phyloP scores from a whole-genome alignment of 2,797 vertebrate genomes.

The Synaphobranchus kaupii region DNA sequence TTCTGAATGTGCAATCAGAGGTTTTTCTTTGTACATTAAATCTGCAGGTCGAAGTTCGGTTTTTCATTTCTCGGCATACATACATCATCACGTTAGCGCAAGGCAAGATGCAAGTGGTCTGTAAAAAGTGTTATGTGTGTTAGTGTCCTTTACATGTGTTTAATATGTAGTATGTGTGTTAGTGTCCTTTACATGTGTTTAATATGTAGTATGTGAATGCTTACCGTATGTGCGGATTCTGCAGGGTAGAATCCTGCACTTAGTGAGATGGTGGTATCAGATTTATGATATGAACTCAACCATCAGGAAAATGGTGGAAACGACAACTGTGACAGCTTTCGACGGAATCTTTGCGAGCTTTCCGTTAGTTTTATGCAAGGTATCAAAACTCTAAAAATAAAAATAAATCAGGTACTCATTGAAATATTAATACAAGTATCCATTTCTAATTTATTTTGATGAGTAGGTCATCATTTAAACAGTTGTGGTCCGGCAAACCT shows the following conservation, averaged over 20 bases:
- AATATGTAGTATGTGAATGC: constrained; percentile 71
- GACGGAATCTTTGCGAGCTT: constrained; percentile 66
- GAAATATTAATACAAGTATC: constrained; percentile 69
- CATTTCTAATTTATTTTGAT: constrained; percentile 77
- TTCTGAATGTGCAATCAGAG: constrained; percentile 10
- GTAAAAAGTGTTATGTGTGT: constrained; percentile 80
- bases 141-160: constrained; percentile 76
- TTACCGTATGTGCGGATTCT: constrained; percentile 71
- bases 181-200: constrained; percentile 76
- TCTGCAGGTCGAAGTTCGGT: constrained; percentile 15
- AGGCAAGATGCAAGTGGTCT: constrained; percentile 55
- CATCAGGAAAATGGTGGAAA: constrained; percentile 56
- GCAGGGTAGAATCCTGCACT: constrained; percentile 78
- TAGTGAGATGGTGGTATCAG: constrained; percentile 65
- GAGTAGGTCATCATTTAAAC: constrained; percentile 40
- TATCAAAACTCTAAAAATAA: constrained; percentile 63
- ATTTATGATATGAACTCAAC: constrained; percentile 60
- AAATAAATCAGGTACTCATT: constrained; percentile 79
- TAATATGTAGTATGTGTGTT: constrained; percentile 73
- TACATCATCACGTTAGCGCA: constrained; percentile 20
- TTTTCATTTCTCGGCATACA: not conserved
- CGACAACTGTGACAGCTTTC: constrained; percentile 77
- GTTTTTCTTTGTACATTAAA: constrained; percentile 25
- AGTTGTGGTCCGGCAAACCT: constrained; percentile 61
- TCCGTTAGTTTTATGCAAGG: constrained; percentile 73